Evolutionary conservation across 2,888 invertebrate species (phyloP), one percentile per base, ranked within the genome.

Genomic region (Onchidella celtica): DNA sequence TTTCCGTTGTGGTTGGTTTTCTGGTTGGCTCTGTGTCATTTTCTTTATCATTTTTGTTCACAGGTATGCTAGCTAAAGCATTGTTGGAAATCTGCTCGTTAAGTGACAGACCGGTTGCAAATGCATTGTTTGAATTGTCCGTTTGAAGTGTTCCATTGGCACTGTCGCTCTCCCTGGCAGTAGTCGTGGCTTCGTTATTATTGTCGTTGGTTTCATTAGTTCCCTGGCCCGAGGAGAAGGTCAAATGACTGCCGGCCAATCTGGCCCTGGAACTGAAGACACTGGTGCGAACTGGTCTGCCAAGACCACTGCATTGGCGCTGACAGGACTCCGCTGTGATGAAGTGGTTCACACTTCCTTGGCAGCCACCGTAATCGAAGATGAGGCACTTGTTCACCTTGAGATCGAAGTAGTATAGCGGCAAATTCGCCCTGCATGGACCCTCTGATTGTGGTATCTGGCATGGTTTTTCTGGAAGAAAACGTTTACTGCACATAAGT

Each of bases 261-360:
- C n/a, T 6, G 59, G 9, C 9, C 14, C 59, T 59, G n/a, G 59
- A n/a, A 24, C 59, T 59, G 59, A 17, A 59, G 17, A n/a, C n/a
- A n/a, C 4, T 24, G 59, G 17, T 59, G 14, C n/a, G 21, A 4
- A 11, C 59, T 4, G 59, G 4, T n/a, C 24, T 59, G 59, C 21
- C 59, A 4, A 59, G 59, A 17, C 59, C 66, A 6, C 14, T 24
- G n/a, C 66, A 66, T 3, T 61, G 61, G 24, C n/a, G 24, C 38
- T 81, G 40, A 38, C 81, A 81, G 1, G 29, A 29, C 24, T 59
- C 61, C 34, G 40, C 69, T 17, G 69, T 74, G 34, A n/a, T 24
- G 40, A 81, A 81, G 38, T 40, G 61, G 63, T 81, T 81, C 34
- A 47, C 29, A 63, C 76, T 81, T n/a, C 81, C 81, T 34, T 75